Conservation (phyloP, 2,888 invertebrate genomes). For the Pandemis corylana region DNA sequence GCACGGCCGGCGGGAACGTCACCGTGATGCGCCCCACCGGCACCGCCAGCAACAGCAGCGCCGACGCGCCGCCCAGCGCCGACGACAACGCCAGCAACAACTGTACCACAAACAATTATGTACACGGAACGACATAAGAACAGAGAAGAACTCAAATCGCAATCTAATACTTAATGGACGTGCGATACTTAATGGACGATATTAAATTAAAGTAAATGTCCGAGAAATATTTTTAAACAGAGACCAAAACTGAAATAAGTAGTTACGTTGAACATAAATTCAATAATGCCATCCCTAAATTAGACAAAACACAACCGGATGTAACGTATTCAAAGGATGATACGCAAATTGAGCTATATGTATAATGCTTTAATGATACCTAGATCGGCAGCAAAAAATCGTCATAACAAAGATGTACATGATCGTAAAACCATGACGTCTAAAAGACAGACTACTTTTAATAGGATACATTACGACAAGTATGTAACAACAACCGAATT, state of each 20-base stretch:
- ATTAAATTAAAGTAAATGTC: no score
- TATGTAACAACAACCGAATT: no score
- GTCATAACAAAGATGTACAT: neutral
- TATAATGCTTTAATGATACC: neutral
- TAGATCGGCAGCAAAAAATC: neutral
- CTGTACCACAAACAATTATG: slow-evolving; percentile 64
- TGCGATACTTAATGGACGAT: neutral
- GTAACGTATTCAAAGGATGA: neutral
- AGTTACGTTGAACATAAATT: no score
- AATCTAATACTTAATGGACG: neutral
- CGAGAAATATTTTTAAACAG: no score
- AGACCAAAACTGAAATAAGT: neutral
- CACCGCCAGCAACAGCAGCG: slow-evolving; percentile 88
- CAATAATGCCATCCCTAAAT: neutral
- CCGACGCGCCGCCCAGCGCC: slow-evolving; percentile 87
- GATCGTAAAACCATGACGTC: neutral
- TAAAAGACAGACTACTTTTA: neutral
- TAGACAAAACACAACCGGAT: neutral
- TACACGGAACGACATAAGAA: no score
- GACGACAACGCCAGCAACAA: slow-evolving; percentile 88
- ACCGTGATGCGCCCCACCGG: slow-evolving; percentile 89
- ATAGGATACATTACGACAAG: no score
- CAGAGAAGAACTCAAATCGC: no score
- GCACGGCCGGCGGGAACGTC: slow-evolving; percentile 86
- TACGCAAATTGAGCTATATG: neutral